Evolutionary conservation across 1,140 invertebrate genomes (phyloP), one percentile per base, ranked within the genome.

Genomic region (Drosophila dunni): DNA sequence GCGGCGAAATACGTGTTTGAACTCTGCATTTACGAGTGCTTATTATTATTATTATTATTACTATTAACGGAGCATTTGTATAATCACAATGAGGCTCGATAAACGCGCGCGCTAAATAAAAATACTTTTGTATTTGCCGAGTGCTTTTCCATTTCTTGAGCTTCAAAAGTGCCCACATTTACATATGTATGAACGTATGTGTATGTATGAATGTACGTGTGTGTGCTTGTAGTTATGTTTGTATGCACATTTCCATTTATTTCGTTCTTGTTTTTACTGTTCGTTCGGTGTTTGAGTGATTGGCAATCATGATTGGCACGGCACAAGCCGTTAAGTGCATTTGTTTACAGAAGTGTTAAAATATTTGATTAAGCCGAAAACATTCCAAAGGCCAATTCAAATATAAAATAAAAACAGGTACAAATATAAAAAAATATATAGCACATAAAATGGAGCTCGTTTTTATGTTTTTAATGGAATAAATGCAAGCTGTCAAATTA

Each of bases 31-130:
- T 13, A 13, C 38, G 40, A 42, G 20, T 57, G 40, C 40, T 57
- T 44, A 57, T 57, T 57, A 44, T 57, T 57, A 57, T 57, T 57
- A 57, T 57, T 57, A 57, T 57, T 57, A 44, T 57, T 57, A 57
- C 42, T 57, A 57, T 57, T 57, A 57, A 44, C 44, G 3, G n/a
- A 50, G 17, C 11, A 29, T 29, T 29, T 20, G 29, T 54, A 56
- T 56, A 56, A 56, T 56, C 53, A 56, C 36, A 56, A 56, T 20
- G 53, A 40, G 53, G 36, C 53, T 17, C 10, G 53, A 56, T 15
- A 56, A 56, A 15, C n/a, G 17, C 15, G 53, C 36, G 17, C 17
- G 3, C 48, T 50, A 17, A 29, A 11, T 50, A 50, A 24, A 4
- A 50, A 29, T 40, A 53, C 13, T 53, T 36, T 45, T 45, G 5